Conservation (phyloP, 2,888 invertebrate genomes). For the Leptopilina syphax region DNA sequence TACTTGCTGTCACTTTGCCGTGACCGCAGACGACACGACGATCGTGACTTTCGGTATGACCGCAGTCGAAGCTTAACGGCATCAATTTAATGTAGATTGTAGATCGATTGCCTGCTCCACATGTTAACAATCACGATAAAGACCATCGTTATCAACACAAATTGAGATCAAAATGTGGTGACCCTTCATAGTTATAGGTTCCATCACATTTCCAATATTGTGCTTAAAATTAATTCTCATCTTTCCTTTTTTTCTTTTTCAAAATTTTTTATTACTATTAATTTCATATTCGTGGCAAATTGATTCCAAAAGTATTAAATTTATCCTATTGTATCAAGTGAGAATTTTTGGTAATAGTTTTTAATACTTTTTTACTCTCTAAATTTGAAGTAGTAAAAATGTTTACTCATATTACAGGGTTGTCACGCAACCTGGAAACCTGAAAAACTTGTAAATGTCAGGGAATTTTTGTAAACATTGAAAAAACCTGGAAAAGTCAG, state of each 20-base stretch:
- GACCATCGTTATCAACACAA: constrained; percentile 32
- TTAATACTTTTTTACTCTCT: too few relatives aligned
- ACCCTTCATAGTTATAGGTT: background rate
- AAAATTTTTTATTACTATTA: background rate
- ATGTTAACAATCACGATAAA: constrained; percentile 34
- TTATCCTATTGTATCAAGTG: too few relatives aligned
- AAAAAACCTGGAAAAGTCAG: too few relatives aligned
- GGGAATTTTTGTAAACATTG: too few relatives aligned
- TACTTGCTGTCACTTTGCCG: constrained; percentile 64
- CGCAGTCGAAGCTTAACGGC: constrained; percentile 38
- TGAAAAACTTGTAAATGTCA: too few relatives aligned
- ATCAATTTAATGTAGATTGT: constrained; percentile 35
- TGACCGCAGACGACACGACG: constrained; percentile 61
- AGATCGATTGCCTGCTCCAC: constrained; percentile 34
- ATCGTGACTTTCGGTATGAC: constrained; percentile 57
- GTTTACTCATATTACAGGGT: too few relatives aligned
- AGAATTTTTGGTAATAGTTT: too few relatives aligned
- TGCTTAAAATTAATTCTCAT: background rate
- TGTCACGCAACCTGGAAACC: too few relatives aligned
- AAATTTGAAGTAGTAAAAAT: too few relatives aligned
- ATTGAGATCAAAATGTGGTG: constrained; percentile 13
- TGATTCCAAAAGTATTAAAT: background rate
- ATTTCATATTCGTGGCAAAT: background rate
- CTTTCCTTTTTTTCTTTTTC: too few relatives aligned
- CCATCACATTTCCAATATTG: background rate